Percentiles rank a stretch among this genome's conserved stretches.
Evolutionary conservation across 1,140 invertebrate species (phyloP).

Genomic region (Pomacea maculata): DNA sequence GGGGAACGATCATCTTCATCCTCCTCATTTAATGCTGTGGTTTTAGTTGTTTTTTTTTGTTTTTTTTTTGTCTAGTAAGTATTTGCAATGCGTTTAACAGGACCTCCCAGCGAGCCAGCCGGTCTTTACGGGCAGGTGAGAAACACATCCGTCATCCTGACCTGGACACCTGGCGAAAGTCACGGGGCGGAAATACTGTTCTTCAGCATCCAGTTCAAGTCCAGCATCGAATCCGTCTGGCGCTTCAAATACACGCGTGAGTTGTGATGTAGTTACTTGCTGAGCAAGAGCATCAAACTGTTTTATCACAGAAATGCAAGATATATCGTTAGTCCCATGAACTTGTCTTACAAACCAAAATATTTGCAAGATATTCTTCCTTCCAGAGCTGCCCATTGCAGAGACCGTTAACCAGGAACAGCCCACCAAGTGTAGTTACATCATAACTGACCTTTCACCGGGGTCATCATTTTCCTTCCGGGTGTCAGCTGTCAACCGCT

Average conservation of each 20-base stretch:
- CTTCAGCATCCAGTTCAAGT: conserved; percentile 83
- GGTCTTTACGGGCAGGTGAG: conserved; percentile 71
- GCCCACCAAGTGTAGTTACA: neutral
- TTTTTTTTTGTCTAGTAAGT: neutral
- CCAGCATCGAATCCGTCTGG: conserved; percentile 89
- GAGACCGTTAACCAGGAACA: too few relatives aligned
- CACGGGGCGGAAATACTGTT: conserved; percentile 39
- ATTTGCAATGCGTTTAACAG: conserved; percentile 36
- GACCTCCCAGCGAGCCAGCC: conserved; percentile 64
- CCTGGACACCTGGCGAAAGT: conserved; percentile 73
- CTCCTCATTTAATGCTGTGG: too few relatives aligned
- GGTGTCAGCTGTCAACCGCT: conserved; percentile 83
- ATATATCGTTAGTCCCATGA: too few relatives aligned
- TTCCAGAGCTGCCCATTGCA: too few relatives aligned
- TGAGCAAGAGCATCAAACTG: too few relatives aligned
- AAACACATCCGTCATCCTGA: conserved; percentile 78
- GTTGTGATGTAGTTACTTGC: too few relatives aligned
- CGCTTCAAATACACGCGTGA: conserved; percentile 38
- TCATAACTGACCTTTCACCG: conserved; percentile 72
- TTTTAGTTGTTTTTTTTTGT: neutral
- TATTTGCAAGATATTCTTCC: too few relatives aligned
- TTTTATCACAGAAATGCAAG: too few relatives aligned
- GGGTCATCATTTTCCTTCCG: conserved; percentile 92
- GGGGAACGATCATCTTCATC: too few relatives aligned
- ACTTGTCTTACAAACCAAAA: too few relatives aligned